Evolutionary conservation across 2,797 vertebrate genomes (phyloP).

Genomic region (Peromyscus attwateri): DNA sequence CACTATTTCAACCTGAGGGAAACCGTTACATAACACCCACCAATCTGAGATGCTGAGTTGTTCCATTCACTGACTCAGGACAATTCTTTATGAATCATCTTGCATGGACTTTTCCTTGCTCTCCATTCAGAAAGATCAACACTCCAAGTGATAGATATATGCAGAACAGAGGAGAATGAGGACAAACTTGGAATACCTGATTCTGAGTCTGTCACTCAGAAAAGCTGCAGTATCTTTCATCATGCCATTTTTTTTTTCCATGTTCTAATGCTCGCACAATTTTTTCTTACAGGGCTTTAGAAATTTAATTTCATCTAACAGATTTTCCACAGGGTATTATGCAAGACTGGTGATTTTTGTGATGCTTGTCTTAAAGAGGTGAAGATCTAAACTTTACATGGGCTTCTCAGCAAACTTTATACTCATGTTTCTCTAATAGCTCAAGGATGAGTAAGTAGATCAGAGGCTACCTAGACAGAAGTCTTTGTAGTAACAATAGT

Average conservation of each 20-base stretch:
- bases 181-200: no score
- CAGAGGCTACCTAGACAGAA: neutral
- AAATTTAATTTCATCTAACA: neutral
- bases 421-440: no score
- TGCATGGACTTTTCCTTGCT: neutral
- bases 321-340: neutral
- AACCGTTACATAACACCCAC: neutral
- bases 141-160: accelerated
- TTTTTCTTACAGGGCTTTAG: neutral
- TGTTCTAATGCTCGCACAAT: neutral
- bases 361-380: neutral
- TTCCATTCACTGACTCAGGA: no score
- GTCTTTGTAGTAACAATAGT: neutral
- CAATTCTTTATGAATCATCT: no score
- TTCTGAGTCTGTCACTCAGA: neutral
- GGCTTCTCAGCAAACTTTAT: neutral
- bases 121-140: neutral
- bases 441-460: neutral
- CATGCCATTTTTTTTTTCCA: neutral
- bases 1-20: neutral
- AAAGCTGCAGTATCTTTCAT: neutral
- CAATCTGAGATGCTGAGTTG: neutral
- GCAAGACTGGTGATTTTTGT: neutral
- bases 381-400: neutral
- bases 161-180: neutral